Base-by-base conservation (phyloP, 2,113 vertebrate species). In the Hystrix brachyura region DNA sequence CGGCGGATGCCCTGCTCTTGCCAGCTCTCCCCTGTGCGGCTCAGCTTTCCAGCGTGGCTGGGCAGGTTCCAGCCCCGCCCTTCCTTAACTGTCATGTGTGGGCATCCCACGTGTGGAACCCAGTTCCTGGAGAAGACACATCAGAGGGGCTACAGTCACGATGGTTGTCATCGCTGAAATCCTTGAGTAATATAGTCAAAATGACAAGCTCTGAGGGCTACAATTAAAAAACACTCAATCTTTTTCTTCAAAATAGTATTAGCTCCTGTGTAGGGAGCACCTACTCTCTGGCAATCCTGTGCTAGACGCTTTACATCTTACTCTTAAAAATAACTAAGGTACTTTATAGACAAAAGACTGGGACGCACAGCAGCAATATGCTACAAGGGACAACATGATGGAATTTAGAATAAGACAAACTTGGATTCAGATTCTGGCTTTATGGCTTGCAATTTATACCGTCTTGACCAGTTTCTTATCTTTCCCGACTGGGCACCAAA, bases 291-390 rank as follows among this genome's bases (percentile, higher is more conserved):
- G 25, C 25, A 64, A 51, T 53, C 71, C 46, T 69, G 19, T 57
- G 38, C n/a, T 71, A 48, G 18, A 34, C 15, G 84, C 23, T 69
- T 88, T 23, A 23, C 17, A 59, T 55, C 34, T 92, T n/a, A 57
- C 72, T 88, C 59, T 88, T 95, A 83, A 74, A 69, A 57, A 82
- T 21, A 87, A 60, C 25, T 15, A 38, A 38, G 38, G 8, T 48
- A 53, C 43, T 82, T 94, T 69, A 78, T 19, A 94, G 64, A 76
- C 34, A 92, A 55, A 95, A 85, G 64, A 32, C 27, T 48, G 83
- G 86, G 27, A 32, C 15, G 53, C 43, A 76, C 2, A 81, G 46
- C 87, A 88, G 27, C 19, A 87, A 14, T 57, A 11, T 48, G 17
- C 25, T 38, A 34, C 4, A 32, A n/a, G 29, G 18, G 90, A 60